phyloP scores from a whole-genome alignment of 2,113 vertebrate species.

The Scopus umbretta region DNA sequence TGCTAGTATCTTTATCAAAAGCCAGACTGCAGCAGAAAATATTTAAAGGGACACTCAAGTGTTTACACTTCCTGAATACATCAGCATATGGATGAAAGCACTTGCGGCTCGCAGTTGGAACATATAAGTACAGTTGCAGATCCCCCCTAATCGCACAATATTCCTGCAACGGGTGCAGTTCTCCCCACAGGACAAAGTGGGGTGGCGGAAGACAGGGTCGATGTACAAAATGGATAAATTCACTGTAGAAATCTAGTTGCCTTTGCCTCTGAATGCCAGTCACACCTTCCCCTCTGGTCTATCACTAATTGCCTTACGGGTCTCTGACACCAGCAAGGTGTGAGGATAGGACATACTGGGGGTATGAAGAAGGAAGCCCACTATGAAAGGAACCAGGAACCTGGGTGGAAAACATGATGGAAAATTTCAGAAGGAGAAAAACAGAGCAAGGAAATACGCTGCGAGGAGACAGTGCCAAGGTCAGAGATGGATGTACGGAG shows the following conservation, averaged over 20 bases:
- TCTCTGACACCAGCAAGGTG: background rate
- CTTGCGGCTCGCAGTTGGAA: background rate
- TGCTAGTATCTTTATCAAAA: slow-evolving; percentile 26
- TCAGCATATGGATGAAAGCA: background rate
- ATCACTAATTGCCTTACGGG: background rate
- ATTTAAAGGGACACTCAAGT: slow-evolving; percentile 38
- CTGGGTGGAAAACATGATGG: background rate
- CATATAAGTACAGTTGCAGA: background rate
- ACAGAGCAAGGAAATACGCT: background rate
- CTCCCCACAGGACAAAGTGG: background rate
- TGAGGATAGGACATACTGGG: background rate
- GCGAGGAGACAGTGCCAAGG: background rate
- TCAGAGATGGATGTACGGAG: background rate
- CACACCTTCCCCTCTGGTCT: background rate
- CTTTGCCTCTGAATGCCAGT: background rate
- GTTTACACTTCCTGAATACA: background rate
- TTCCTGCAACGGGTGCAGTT: background rate
- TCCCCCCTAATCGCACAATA: background rate
- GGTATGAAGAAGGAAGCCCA: background rate
- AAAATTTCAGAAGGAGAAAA: background rate
- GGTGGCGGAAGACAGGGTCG: background rate
- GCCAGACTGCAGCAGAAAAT: slow-evolving; percentile 35
- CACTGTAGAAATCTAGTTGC: background rate
- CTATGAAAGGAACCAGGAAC: background rate
- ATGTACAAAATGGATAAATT: background rate